Evolutionary conservation across 2,797 vertebrate genomes (phyloP), one percentile per base, ranked within the genome.

Genomic region (Catamblyrhynchus diadema): DNA sequence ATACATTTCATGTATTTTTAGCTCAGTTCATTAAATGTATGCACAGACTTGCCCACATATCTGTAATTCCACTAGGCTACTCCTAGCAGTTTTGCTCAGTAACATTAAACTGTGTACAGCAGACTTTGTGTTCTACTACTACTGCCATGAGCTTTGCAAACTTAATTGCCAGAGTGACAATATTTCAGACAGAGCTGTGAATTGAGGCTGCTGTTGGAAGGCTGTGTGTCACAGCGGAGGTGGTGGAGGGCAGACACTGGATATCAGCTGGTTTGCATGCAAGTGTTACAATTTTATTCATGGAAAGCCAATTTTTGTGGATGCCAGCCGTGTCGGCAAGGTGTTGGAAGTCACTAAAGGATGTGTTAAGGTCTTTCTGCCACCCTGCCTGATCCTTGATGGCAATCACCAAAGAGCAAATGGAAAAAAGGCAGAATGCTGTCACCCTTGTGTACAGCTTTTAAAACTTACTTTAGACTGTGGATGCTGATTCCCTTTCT

Each of bases 171-270:
- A 60, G 28, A 65, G 69, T 33, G 90, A 78, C 74, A 74, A 30
- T 11, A 92, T 90, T 94, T 87, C 86, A 94, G 91, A 14, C 13
- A 18, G 81, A 88, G 64, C 19, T 92, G 67, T 65, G 79, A 83
- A 84, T 20, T 44, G 90, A 88, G 81, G 72, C 81, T 13, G 2
- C 35, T 81, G n/a, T 25, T 82, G 77, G 79, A 88, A 84, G 60
- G 51, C 48, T 62, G 3, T 48, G 70, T 9, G 18, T 80, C 88
- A 81, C 74, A 77, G 72, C 61, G n/a, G 67, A 88, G 93, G 93
- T 42, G 33, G 86, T 56, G 66, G 62, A 90, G 93, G 86, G 86
- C 80, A 96, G 47, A 39, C 85, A 59, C 54, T 78, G 81, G 48
- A 22, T 51, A 65, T 41, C 37, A 67, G 37, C 28, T 33, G 48